Percentiles rank a stretch among this genome's conserved stretches.
Conservation (phyloP, 1,140 invertebrate genomes). For the Aleiodes sp. region DNA sequence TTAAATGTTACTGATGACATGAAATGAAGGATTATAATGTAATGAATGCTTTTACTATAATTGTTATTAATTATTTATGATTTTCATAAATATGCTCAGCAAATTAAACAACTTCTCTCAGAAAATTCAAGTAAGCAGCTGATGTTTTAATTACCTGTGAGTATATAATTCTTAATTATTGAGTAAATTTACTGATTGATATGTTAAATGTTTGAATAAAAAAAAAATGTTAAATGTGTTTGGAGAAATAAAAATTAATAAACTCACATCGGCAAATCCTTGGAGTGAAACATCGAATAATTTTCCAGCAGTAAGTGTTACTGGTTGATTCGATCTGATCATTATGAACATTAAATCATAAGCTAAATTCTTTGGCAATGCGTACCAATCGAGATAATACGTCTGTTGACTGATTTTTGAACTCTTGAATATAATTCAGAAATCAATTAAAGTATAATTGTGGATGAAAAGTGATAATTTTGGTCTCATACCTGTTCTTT, state of each 20-base stretch:
- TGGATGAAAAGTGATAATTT: too few relatives aligned
- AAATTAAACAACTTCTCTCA: slow-evolving; percentile 41
- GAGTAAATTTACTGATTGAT: not conserved
- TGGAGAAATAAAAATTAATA: too few relatives aligned
- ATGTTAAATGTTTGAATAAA: not conserved
- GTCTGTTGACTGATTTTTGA: slow-evolving; percentile 40
- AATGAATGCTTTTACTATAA: not conserved
- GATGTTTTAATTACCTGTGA: slow-evolving; percentile 52
- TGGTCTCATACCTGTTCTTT: slow-evolving; percentile 53
- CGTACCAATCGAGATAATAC: slow-evolving; percentile 47
- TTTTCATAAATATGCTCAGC: not conserved
- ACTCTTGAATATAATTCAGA: slow-evolving; percentile 43
- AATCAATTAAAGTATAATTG: too few relatives aligned
- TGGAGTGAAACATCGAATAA: slow-evolving; percentile 49
- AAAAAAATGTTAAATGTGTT: too few relatives aligned
- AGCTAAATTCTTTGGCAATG: slow-evolving; percentile 42
- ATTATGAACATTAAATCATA: slow-evolving; percentile 46
- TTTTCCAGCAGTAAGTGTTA: slow-evolving; percentile 46
- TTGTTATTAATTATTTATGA: not conserved
- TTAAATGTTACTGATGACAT: too few relatives aligned
- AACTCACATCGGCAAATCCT: slow-evolving; percentile 48
- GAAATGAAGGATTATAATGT: too few relatives aligned
- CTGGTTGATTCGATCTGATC: slow-evolving; percentile 40
- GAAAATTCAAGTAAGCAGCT: slow-evolving; percentile 53
- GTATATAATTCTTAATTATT: not conserved